Evolutionary conservation across 2,888 invertebrate species (phyloP).

Genomic region (Brachynemurus nebulosus): DNA sequence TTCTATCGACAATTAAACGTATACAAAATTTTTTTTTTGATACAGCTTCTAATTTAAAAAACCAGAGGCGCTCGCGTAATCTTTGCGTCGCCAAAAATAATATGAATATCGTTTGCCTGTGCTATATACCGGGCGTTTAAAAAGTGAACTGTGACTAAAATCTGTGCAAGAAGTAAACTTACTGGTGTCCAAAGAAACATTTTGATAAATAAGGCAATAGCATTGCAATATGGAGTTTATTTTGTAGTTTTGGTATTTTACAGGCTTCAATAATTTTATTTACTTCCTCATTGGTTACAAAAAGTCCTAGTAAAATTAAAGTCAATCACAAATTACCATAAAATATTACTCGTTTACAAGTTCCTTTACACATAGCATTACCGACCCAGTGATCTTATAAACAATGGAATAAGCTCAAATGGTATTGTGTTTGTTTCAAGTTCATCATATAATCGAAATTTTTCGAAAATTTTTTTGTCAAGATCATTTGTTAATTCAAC

Average conservation of each 20-base stretch:
- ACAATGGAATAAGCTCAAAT: neutral
- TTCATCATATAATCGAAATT: slow-evolving; percentile 2
- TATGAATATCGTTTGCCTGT: no score
- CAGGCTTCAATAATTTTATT: neutral
- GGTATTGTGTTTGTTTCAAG: neutral
- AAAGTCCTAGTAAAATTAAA: neutral
- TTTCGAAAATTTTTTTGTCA: neutral
- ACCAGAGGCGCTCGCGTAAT: no score
- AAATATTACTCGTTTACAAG: no score
- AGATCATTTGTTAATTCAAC: slow-evolving; percentile 1
- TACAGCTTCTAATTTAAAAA: no score
- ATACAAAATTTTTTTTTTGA: no score
- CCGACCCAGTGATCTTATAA: neutral
- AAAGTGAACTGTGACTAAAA: no score
- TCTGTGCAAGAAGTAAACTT: no score
- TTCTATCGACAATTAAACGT: no score
- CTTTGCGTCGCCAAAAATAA: no score
- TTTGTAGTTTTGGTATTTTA: neutral
- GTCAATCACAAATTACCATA: neutral
- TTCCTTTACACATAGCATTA: neutral
- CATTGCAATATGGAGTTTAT: neutral
- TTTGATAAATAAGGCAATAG: neutral
- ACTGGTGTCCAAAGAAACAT: neutral
- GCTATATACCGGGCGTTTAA: no score
- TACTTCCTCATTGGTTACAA: neutral